These are phyloP conservation scores for Noctilio leporinus DNA, from an alignment of 2,113 vertebrate species.

Conservation along the genomic window DNA sequence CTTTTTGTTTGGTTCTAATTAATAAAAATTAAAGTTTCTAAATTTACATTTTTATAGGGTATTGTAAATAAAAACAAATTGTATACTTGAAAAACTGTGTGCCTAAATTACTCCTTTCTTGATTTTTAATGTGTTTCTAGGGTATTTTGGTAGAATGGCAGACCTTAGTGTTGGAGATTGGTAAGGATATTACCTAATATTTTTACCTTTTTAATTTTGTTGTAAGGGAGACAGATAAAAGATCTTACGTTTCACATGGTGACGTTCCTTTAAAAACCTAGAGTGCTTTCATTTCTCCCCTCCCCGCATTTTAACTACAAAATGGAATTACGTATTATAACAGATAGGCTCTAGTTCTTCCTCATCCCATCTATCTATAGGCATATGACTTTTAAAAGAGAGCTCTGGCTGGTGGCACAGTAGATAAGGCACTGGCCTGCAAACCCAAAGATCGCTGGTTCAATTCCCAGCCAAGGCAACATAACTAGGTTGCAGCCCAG, in stretches of 20 bases:
- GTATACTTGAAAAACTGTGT: slow-evolving; percentile 73
- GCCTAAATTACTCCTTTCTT: neutral
- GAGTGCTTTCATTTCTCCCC: neutral
- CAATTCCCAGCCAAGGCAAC: too few species aligned
- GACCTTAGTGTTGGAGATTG: neutral
- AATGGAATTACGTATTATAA: neutral
- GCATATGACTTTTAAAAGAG: neutral
- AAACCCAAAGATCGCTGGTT: too few species aligned
- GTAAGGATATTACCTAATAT: neutral
- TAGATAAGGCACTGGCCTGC: too few species aligned
- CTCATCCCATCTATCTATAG: neutral
- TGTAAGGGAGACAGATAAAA: neutral
- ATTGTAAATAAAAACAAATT: slow-evolving; percentile 83
- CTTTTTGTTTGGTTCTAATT: slow-evolving; percentile 73
- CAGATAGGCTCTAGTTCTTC: neutral
- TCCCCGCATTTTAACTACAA: neutral
- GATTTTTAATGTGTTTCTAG: neutral
- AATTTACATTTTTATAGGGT: slow-evolving; percentile 84
- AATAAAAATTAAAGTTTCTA: slow-evolving; percentile 80
- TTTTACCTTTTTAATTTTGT: neutral
- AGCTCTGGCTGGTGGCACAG: too few species aligned
- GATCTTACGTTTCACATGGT: neutral
- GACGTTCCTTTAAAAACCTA: neutral
- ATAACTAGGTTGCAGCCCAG: too few species aligned
- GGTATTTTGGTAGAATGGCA: neutral